Evolutionary conservation across 92 coral and sea anemone species (phyloP).

Genomic region (Desmophyllum pertusum): DNA sequence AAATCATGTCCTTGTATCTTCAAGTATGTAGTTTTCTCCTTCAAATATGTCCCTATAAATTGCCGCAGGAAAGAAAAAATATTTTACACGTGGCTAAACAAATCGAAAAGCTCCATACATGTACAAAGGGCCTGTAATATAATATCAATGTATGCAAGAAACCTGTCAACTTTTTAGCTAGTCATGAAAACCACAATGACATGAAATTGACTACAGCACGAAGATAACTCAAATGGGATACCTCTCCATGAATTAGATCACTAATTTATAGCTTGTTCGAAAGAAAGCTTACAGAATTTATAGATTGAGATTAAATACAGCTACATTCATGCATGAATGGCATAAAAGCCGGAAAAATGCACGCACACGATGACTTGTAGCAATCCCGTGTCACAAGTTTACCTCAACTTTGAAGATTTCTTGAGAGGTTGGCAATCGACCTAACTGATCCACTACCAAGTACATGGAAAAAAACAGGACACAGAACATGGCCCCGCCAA

Average conservation of each 20-base stretch:
- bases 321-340: background rate
- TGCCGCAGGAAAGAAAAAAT: background rate
- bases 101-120: background rate
- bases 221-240: background rate
- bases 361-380: background rate
- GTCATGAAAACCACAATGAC: too few relatives aligned
- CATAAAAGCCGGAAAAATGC: background rate
- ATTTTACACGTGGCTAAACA: constrained; percentile 5
- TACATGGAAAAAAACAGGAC: constrained; percentile 94
- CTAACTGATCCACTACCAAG: constrained; percentile 95
- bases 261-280: background rate
- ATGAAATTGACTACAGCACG: too few relatives aligned
- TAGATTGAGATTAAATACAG: background rate
- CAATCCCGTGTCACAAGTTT: background rate
- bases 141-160: too few relatives aligned
- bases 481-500: constrained; percentile 97
- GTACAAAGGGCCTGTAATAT: background rate
- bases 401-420: constrained; percentile 88
- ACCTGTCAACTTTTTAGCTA: too few relatives aligned
- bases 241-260: background rate
- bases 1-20: too few relatives aligned
- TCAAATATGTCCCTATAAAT: too few relatives aligned
- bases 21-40: too few relatives aligned
- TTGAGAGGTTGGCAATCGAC: constrained; percentile 83
- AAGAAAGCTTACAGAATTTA: background rate